Evolutionary conservation across 2,888 invertebrate genomes (phyloP).

Genomic region (Drosophila kanekoi): DNA sequence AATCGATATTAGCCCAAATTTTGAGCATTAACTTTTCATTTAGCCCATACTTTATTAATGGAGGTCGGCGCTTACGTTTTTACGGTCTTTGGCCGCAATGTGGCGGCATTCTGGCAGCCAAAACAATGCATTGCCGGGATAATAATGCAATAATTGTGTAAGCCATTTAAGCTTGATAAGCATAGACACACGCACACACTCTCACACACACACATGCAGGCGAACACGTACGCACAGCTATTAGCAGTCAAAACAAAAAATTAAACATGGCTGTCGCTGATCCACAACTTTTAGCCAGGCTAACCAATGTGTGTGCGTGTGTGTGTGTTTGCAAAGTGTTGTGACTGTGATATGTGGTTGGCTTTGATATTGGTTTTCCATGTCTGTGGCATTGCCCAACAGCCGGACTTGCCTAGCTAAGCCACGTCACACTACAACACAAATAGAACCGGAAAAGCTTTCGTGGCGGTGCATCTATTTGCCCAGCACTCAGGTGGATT

Average conservation of each 20-base stretch:
- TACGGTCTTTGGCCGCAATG: slow-evolving; percentile 25
- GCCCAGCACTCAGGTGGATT: slow-evolving; percentile 53
- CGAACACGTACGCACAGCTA: neutral
- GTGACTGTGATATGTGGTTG: slow-evolving; percentile 53
- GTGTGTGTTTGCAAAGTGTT: slow-evolving; percentile 13
- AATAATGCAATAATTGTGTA: slow-evolving; percentile 62
- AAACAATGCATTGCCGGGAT: slow-evolving; percentile 38
- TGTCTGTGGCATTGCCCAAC: slow-evolving; percentile 41
- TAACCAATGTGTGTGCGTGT: slow-evolving; percentile 2
- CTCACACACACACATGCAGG: neutral
- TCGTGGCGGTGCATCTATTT: slow-evolving; percentile 33
- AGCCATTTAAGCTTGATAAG: slow-evolving; percentile 58
- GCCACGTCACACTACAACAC: slow-evolving; percentile 23
- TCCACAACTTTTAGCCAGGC: slow-evolving; percentile 8
- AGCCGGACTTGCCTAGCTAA: slow-evolving; percentile 22
- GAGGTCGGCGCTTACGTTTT: slow-evolving; percentile 9
- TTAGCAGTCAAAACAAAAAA: slow-evolving; percentile 11
- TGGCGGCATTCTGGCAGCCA: slow-evolving; percentile 36
- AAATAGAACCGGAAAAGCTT: slow-evolving; percentile 35
- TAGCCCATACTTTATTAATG: slow-evolving; percentile 9
- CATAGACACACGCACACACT: slow-evolving; percentile 28
- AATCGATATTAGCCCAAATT: slow-evolving; percentile 1
- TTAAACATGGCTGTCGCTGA: slow-evolving; percentile 10
- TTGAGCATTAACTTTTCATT: neutral
- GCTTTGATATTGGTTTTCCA: slow-evolving; percentile 62